These are phyloP conservation scores for Notamacropus eugenii DNA, from an alignment of 2,797 vertebrate species.

Conservation along the genomic window DNA sequence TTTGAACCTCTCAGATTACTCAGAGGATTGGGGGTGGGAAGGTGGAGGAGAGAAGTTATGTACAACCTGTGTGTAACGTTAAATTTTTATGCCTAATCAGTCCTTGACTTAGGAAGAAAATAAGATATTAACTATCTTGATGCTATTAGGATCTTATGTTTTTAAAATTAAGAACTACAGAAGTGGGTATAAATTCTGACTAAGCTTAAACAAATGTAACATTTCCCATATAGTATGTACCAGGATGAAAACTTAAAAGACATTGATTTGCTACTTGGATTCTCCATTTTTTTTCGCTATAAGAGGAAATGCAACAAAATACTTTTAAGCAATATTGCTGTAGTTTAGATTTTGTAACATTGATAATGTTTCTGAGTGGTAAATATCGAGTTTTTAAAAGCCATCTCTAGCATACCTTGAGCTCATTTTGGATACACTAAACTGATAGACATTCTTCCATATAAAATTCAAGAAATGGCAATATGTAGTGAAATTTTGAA, in stretches of 20 bases:
- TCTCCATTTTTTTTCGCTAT: conserved; percentile 30
- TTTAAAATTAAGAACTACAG: conserved; percentile 20
- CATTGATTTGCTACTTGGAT: conserved; percentile 18
- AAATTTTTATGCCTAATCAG: neutral
- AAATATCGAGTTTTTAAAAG: neutral
- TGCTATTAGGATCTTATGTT: conserved; percentile 24
- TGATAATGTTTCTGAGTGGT: conserved; percentile 39
- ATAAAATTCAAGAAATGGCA: neutral
- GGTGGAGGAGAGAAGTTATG: neutral
- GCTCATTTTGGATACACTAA: neutral
- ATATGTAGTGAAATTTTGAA: neutral
- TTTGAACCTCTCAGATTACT: conserved; percentile 33
- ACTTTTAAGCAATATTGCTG: neutral
- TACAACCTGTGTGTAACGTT: neutral
- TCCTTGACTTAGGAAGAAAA: neutral
- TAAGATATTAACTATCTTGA: neutral
- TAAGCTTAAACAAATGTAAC: conserved; percentile 35
- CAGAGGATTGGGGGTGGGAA: neutral
- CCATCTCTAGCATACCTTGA: neutral
- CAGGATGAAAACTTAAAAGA: conserved; percentile 23
- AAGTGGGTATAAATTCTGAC: conserved; percentile 44
- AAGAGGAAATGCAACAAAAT: conserved; percentile 10
- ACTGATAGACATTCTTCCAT: neutral
- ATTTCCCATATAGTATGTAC: neutral
- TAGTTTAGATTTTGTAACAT: conserved; percentile 52